Percentiles rank a stretch among this genome's conserved stretches.
Evolutionary conservation across 2,797 vertebrate species (phyloP).

Genomic region (Zalophus californianus): DNA sequence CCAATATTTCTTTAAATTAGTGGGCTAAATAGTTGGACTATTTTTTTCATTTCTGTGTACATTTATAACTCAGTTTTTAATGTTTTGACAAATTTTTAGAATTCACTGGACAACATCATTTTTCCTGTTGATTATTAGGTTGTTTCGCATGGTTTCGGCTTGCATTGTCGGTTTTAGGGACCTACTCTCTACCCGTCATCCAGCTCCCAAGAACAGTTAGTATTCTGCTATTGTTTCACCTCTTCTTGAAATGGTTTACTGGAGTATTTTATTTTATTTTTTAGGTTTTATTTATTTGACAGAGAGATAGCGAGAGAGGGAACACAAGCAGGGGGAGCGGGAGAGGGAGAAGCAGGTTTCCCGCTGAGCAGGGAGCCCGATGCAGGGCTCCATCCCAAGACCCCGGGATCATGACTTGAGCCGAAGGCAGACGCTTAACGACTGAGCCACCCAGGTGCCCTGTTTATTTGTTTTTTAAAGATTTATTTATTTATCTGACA

Average conservation of each 20-base stretch:
- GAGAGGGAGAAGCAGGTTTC: no score
- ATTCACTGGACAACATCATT: neutral
- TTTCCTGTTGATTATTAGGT: neutral
- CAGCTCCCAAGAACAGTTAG: neutral
- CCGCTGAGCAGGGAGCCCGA: no score
- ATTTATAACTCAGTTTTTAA: neutral
- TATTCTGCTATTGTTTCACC: neutral
- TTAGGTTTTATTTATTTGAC: no score
- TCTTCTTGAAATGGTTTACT: neutral
- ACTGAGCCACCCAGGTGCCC: no score
- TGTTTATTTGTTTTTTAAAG: no score
- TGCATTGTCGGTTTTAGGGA: neutral
- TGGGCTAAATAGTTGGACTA: neutral
- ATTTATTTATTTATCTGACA: no score
- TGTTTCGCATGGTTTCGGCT: no score
- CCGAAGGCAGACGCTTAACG: no score
- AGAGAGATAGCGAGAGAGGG: no score
- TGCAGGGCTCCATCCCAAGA: no score
- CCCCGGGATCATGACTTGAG: no score
- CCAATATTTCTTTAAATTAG: neutral
- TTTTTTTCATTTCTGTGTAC: neutral
- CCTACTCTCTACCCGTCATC: neutral
- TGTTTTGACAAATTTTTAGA: neutral
- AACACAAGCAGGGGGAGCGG: no score
- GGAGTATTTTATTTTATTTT: neutral